Conservation (phyloP, 2,113 vertebrate genomes). For the Hoplias malabaricus region DNA sequence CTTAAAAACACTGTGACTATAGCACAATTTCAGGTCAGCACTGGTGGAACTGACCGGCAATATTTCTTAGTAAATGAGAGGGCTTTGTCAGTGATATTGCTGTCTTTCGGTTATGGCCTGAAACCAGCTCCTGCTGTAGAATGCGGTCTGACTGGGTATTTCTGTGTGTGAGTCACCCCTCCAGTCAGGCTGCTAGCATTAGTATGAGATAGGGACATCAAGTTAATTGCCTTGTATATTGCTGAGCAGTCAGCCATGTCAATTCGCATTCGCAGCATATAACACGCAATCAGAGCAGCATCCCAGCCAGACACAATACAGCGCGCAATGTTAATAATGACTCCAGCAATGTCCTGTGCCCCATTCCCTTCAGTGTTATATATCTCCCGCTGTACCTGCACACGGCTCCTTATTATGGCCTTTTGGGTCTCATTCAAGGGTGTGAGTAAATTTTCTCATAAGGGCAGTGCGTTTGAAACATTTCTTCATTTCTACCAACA, state of each 20-base stretch:
- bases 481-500: not conserved
- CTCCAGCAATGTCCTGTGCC: slow-evolving; percentile 31
- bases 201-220: slow-evolving; percentile 53
- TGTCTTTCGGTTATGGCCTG: not conserved
- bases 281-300: slow-evolving; percentile 52
- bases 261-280: slow-evolving; percentile 51
- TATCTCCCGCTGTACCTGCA: not conserved
- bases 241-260: slow-evolving; percentile 56
- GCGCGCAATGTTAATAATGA: slow-evolving; percentile 44
- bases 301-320: slow-evolving; percentile 42
- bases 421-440: slow-evolving; percentile 5
- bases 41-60: slow-evolving; percentile 17
- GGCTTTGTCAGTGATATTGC: not conserved
- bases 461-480: not conserved
- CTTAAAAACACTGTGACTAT: not conserved
- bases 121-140: not conserved
- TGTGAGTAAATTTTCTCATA: slow-evolving; percentile 5
- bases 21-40: slow-evolving; percentile 18
- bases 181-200: slow-evolving; percentile 40
- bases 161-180: slow-evolving; percentile 36
- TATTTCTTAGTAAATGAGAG: slow-evolving; percentile 20
- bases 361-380: slow-evolving; percentile 29
- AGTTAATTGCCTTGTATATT: slow-evolving; percentile 57
- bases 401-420: slow-evolving; percentile 6
- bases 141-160: slow-evolving; percentile 15